Evolutionary conservation across 2,888 invertebrate genomes (phyloP).

Genomic region (Clanis bilineata): DNA sequence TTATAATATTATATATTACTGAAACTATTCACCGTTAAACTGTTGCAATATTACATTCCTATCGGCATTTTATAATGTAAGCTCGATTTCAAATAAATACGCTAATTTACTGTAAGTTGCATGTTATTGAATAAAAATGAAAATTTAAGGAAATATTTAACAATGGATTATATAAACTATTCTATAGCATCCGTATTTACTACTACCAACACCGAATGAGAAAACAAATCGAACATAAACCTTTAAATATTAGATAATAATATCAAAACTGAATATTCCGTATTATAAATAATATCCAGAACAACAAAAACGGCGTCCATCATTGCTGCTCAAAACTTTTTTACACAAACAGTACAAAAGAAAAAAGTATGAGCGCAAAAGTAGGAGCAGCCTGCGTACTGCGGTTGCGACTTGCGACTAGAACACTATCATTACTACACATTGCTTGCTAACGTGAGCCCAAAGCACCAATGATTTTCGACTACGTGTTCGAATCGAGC

Average conservation of each 20-base stretch:
- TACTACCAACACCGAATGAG: not conserved
- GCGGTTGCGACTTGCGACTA: conserved; percentile 27
- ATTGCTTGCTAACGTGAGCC: conserved; percentile 30
- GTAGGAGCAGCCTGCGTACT: conserved; percentile 29
- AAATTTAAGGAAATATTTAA: too few relatives aligned
- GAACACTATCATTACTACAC: conserved; percentile 34
- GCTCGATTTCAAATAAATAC: too few relatives aligned
- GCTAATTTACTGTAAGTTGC: too few relatives aligned
- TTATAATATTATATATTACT: conserved; percentile 32
- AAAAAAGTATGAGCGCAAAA: conserved; percentile 2
- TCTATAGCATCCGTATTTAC: too few relatives aligned
- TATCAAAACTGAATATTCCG: too few relatives aligned
- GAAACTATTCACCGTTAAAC: conserved; percentile 10
- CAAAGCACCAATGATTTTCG: too few relatives aligned
- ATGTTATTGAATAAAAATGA: too few relatives aligned
- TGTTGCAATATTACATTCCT: conserved; percentile 12
- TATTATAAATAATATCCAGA: not conserved
- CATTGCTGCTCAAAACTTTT: not conserved
- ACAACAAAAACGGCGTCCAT: not conserved
- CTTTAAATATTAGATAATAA: not conserved
- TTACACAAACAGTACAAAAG: not conserved
- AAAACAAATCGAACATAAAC: not conserved
- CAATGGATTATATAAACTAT: too few relatives aligned
- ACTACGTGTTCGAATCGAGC: too few relatives aligned
- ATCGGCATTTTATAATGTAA: not conserved